Conservation (phyloP, 2,888 invertebrate genomes). For the Caenorhabditis sp. region DNA sequence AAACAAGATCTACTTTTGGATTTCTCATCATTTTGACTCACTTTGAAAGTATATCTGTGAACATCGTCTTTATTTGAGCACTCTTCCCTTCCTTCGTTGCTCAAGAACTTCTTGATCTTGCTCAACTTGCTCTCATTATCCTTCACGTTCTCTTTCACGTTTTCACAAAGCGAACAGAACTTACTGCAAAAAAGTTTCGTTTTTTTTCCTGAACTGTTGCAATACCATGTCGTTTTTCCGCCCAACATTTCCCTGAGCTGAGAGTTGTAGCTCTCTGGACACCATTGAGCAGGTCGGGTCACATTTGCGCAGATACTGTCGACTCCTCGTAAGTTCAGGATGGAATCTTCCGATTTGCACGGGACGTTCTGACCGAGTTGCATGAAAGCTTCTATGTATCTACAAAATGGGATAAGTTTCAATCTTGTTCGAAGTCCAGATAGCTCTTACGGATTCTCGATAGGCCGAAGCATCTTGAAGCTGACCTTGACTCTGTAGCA, state of each 20-base stretch:
- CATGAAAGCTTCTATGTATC: conserved; percentile 73
- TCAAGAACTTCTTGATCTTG: conserved; percentile 58
- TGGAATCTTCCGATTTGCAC: conserved; percentile 56
- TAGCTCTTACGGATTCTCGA: conserved; percentile 73
- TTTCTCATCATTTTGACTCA: conserved; percentile 4
- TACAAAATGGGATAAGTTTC: too few species aligned
- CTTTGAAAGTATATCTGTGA: conserved; percentile 66
- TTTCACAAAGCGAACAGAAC: conserved; percentile 74
- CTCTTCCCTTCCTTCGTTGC: conserved; percentile 59
- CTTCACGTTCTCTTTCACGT: conserved; percentile 56
- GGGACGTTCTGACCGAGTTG: conserved; percentile 73
- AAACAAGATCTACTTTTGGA: too few species aligned
- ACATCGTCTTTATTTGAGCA: conserved; percentile 53
- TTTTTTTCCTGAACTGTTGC: not conserved
- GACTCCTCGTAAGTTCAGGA: conserved; percentile 45
- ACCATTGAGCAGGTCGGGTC: conserved; percentile 66
- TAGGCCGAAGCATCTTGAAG: conserved; percentile 65
- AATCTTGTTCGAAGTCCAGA: too few species aligned
- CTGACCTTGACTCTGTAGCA: conserved; percentile 70
- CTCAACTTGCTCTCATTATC: conserved; percentile 50
- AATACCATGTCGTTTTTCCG: conserved; percentile 70
- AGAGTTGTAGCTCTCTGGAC: conserved; percentile 68
- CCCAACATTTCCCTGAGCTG: conserved; percentile 67
- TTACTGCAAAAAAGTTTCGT: conserved; percentile 56
- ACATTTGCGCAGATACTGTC: conserved; percentile 72